phyloP scores from a whole-genome alignment of 2,113 vertebrate species.

The Abramis brama region DNA sequence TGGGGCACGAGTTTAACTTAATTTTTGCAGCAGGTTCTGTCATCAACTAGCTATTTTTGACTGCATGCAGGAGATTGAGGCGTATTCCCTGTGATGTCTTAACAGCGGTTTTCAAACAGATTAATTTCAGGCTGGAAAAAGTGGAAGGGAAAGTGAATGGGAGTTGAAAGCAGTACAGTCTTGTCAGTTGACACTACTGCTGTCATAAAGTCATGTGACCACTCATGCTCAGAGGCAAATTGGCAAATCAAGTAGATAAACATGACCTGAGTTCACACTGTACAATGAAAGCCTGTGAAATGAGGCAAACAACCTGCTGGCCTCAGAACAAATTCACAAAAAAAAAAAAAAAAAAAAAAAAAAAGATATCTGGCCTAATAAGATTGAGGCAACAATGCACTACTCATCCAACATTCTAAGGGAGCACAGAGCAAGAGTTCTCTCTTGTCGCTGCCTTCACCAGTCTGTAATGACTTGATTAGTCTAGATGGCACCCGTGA shows the following conservation, averaged over 20 bases:
- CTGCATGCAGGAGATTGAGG: neutral
- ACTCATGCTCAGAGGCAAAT: constrained; percentile 69
- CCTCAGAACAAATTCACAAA: constrained; percentile 25
- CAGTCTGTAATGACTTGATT: constrained; percentile 87
- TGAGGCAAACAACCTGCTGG: constrained; percentile 81
- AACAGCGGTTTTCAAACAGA: constrained; percentile 34
- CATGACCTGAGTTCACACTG: constrained; percentile 81
- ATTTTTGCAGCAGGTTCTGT: constrained; percentile 68
- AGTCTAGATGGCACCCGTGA: constrained; percentile 88
- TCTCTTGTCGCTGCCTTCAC: constrained; percentile 69
- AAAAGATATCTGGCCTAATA: neutral
- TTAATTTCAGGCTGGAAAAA: constrained; percentile 50
- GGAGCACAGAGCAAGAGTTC: neutral
- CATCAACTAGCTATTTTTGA: constrained; percentile 65
- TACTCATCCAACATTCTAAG: neutral
- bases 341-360: neutral
- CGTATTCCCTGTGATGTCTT: constrained; percentile 12
- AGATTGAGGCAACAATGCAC: neutral
- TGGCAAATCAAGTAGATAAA: constrained; percentile 83
- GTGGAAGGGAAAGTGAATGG: constrained; percentile 65
- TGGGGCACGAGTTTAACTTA: constrained; percentile 71
- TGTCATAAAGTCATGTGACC: constrained; percentile 85
- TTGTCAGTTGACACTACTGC: constrained; percentile 79
- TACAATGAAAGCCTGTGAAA: constrained; percentile 81
- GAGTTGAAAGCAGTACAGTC: constrained; percentile 58